phyloP scores from a whole-genome alignment of 2,888 invertebrate genomes.

The Selenia dentaria region DNA sequence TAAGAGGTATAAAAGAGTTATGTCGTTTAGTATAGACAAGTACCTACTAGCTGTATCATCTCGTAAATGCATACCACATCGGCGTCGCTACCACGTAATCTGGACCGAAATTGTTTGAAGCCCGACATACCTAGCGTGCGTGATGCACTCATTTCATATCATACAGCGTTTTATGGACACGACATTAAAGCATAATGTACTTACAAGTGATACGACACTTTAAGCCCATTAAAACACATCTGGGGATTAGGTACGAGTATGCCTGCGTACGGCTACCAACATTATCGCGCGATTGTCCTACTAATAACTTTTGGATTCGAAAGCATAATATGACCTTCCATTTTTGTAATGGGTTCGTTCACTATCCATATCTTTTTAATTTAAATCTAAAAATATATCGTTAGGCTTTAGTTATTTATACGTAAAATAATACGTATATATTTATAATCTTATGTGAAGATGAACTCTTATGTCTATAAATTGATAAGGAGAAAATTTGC shows the following conservation, averaged over 20 bases:
- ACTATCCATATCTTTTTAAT: conserved; percentile 48
- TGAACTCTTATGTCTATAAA: too few relatives aligned
- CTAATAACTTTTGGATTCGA: conserved; percentile 55
- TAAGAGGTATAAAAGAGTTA: too few relatives aligned
- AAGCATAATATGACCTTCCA: conserved; percentile 44
- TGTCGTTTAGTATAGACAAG: too few relatives aligned
- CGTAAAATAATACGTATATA: too few relatives aligned
- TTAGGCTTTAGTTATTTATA: conserved; percentile 7
- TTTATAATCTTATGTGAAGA: too few relatives aligned
- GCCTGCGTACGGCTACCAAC: conserved; percentile 46
- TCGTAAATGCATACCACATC: conserved; percentile 7
- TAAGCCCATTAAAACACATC: conserved; percentile 73
- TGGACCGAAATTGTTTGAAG: conserved; percentile 22
- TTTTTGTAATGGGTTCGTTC: conserved; percentile 51
- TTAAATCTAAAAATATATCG: conserved; percentile 28
- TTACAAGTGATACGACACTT: conserved; percentile 50
- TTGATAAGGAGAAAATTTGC: conserved; percentile 12
- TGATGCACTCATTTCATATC: conserved; percentile 44
- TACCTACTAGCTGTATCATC: too few relatives aligned
- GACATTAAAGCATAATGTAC: conserved; percentile 65
- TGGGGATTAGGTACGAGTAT: conserved; percentile 65
- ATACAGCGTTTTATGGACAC: conserved; percentile 56
- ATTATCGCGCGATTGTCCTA: conserved; percentile 60
- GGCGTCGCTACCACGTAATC: conserved; percentile 14
- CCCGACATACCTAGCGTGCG: conserved; percentile 27